Percentiles rank a stretch among this genome's conserved stretches.
Conservation (phyloP, 2,113 vertebrate genomes). For the Oceanodroma tethys region DNA sequence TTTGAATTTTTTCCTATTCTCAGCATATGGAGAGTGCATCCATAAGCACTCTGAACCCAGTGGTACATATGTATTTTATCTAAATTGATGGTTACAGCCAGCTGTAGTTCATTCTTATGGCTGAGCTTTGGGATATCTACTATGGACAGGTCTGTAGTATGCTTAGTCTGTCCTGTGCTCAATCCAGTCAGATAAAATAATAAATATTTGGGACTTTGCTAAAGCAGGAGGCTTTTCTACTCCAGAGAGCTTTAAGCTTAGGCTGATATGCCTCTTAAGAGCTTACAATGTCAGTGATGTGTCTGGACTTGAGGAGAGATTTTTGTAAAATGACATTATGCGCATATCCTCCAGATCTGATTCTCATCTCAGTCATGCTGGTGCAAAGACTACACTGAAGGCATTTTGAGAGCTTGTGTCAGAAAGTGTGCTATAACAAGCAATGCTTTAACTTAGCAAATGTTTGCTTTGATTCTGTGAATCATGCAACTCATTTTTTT, state of each 20-base stretch:
- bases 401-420: neutral
- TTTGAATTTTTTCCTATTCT: neutral
- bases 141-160: neutral
- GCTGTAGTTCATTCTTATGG: neutral
- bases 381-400: neutral
- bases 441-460: neutral
- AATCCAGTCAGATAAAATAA: conserved; percentile 3
- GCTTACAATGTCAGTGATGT: conserved; percentile 10
- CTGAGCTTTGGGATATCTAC: neutral
- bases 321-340: neutral
- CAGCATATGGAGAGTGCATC: neutral
- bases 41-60: neutral
- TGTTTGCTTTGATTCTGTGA: neutral
- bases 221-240: neutral
- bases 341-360: neutral
- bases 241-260: neutral
- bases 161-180: neutral
- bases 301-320: conserved; percentile 4
- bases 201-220: conserved; percentile 7
- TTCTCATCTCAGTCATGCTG: neutral
- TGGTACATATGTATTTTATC: neutral
- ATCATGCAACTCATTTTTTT: neutral
- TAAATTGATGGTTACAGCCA: neutral
- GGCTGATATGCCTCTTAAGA: conserved; percentile 45
- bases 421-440: neutral